Conservation (phyloP, 2,113 vertebrate genomes). For the Panthera tigris region DNA sequence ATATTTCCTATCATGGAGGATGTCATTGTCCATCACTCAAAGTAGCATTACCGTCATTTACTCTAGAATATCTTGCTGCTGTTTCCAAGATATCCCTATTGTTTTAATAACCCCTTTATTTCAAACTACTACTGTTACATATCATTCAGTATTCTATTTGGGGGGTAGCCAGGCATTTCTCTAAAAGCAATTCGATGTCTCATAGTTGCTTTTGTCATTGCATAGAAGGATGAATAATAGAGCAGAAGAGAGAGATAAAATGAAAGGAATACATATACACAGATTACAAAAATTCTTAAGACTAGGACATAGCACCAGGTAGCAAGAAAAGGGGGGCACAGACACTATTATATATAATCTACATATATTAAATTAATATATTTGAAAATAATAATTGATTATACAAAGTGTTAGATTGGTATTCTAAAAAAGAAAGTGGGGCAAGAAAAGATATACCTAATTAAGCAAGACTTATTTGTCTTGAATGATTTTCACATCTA, state of each 20-base stretch:
- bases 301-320: not conserved
- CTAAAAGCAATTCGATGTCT: not conserved
- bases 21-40: not conserved
- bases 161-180: not conserved
- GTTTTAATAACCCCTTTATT: not conserved
- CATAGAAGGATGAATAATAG: not conserved
- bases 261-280: not conserved
- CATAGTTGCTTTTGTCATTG: not conserved
- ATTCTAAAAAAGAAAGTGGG: not conserved
- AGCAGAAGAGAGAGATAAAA: not conserved
- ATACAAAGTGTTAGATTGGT: not conserved
- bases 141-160: not conserved
- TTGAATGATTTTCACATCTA: not conserved
- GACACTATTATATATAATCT: not conserved
- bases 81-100: not conserved
- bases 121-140: not conserved
- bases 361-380: conserved; percentile 10
- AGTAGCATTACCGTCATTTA: not conserved
- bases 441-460: not conserved
- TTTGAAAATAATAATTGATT: not conserved
- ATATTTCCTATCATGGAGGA: not conserved
- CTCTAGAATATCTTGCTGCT: not conserved
- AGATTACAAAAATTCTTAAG: not conserved
- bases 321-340: not conserved
- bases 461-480: not conserved